phyloP scores from a whole-genome alignment of 2,797 vertebrate genomes.

The Acanthopagrus latus region DNA sequence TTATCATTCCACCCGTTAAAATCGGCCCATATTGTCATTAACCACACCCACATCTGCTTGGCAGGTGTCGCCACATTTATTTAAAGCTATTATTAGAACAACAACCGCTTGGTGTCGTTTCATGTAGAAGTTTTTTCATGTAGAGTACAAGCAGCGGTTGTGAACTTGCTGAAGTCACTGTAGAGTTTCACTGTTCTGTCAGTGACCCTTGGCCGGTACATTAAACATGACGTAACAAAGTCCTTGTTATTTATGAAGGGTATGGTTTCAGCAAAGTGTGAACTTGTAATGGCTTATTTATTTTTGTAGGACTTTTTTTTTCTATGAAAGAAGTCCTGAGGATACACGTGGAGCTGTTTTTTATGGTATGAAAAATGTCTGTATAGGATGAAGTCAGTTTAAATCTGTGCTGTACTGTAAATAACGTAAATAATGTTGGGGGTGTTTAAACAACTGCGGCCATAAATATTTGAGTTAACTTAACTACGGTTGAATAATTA shows the following conservation, averaged over 20 bases:
- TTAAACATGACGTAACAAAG: background rate
- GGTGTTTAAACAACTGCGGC: no score
- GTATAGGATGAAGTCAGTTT: no score
- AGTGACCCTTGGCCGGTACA: background rate
- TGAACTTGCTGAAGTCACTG: background rate
- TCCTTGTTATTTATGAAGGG: background rate
- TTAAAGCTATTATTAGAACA: slow-evolving; percentile 41
- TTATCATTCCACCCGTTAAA: slow-evolving; percentile 54
- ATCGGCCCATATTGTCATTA: slow-evolving; percentile 31
- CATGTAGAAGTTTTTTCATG: background rate
- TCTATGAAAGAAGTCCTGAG: background rate
- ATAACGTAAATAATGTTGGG: no score
- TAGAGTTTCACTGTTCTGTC: background rate
- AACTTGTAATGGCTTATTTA: background rate
- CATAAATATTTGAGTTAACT: no score
- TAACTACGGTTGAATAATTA: no score
- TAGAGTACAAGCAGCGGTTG: background rate
- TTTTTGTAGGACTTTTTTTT: background rate
- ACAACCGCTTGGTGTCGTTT: slow-evolving; percentile 16
- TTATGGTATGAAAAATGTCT: background rate
- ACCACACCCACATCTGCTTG: slow-evolving; percentile 54
- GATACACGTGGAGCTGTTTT: background rate
- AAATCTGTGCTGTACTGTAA: no score
- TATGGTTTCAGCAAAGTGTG: background rate
- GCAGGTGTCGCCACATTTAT: slow-evolving; percentile 54